Base-by-base conservation (phyloP, 2,888 invertebrate species). In the Adelognathus sp. region DNA sequence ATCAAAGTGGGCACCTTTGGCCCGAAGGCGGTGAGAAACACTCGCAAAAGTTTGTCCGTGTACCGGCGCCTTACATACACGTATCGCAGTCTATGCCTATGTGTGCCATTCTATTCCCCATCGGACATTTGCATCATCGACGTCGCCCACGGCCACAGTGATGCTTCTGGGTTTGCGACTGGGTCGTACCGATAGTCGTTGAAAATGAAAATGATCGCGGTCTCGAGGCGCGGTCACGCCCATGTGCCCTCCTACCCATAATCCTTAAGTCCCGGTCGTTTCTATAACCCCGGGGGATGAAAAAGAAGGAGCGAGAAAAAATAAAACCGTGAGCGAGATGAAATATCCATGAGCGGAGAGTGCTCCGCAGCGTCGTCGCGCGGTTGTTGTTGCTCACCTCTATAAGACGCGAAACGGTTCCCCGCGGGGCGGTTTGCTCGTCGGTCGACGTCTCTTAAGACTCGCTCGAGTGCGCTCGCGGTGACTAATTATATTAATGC, bases 401-500 rank as follows among this genome's bases (percentile, higher is more conserved):
- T n/a, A n/a, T n/a, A n/a, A 80, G 82, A 82, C 83, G 82, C 79
- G 80, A 83, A 86, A 81, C 83, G 82, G n/a, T n/a, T n/a, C n/a
- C 82, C 81, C 75, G 64, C 63, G 80, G 83, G 83, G 80, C 79
- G 64, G 66, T 76, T 50, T 24, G 73, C 64, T 64, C 75, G 60
- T 81, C 80, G 72, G 80, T 77, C 74, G 81, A 82, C 77, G 70
- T 72, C 54, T n/a, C n/a, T n/a, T 54, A 79, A 81, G 81, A 77
- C 76, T 75, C 83, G 86, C 85, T 85, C 75, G 79, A 85, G 76
- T 86, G 88, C 77, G 83, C 89, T 90, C 88, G 88, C 89, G 91
- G 91, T 91, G 88, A 91, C 91, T 91, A 91, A 91, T 91, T 91
- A 91, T 90, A 91, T 91, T 91, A 91, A 91, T 91, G 88, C 88